A percentile compares a stretch with the other conserved stretches of the same genome.
Conservation (phyloP, 30 jellyfish, hydroid and myxozoan species). For the Morbakka virulenta region DNA sequence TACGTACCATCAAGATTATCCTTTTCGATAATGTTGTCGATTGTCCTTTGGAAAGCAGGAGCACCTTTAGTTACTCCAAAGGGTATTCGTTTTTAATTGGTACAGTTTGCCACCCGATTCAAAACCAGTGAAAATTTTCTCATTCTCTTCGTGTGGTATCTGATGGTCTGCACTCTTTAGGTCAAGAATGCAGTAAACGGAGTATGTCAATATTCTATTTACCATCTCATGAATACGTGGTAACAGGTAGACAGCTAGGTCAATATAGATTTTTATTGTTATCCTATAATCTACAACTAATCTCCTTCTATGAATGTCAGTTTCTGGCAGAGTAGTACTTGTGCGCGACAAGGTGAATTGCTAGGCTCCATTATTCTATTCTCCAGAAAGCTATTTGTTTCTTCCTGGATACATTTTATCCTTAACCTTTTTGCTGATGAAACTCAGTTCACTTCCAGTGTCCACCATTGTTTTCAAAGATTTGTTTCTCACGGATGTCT, state of each 20-base stretch:
- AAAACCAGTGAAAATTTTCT: conserved; percentile 34
- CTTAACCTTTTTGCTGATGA: no score
- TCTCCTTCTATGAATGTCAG: conserved; percentile 14
- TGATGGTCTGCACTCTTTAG: conserved; percentile 58
- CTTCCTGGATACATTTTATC: conserved; percentile 33
- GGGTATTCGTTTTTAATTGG: conserved; percentile 26
- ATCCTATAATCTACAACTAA: conserved; percentile 47
- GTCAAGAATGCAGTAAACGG: conserved; percentile 26
- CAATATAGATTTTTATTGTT: conserved; percentile 51
- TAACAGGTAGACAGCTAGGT: conserved; percentile 61
- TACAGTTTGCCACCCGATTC: conserved; percentile 37
- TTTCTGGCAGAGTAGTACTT: conserved; percentile 23
- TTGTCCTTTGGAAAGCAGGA: conserved; percentile 28
- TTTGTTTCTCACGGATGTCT: no score
- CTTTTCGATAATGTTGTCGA: background rate
- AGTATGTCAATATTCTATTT: conserved; percentile 10
- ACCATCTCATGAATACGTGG: conserved; percentile 47
- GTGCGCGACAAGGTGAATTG: conserved; percentile 65
- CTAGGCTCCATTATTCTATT: conserved; percentile 47
- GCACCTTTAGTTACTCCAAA: conserved; percentile 45
- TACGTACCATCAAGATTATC: conserved; percentile 24
- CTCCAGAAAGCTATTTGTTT: conserved; percentile 27
- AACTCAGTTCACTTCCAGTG: no score
- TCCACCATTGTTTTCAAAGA: no score
- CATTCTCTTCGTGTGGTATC: conserved; percentile 8